Percentiles rank a stretch among this genome's conserved stretches.
phyloP scores from a whole-genome alignment of 2,113 vertebrate species.

The Bagarius yarrelli region DNA sequence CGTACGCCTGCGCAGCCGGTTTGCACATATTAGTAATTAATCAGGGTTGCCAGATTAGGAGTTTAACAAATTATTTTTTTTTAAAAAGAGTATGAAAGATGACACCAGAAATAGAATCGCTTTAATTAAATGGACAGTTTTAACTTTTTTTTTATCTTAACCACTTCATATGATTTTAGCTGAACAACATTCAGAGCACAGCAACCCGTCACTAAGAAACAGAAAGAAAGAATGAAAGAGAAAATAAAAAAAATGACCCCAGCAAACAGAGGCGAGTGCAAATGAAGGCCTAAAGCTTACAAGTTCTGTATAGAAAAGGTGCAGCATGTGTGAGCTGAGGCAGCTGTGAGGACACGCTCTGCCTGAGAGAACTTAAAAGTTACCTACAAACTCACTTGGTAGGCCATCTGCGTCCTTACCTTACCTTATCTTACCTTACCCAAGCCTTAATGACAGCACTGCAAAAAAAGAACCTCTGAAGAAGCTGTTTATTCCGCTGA shows the following conservation, averaged over 20 bases:
- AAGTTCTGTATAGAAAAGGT: neutral
- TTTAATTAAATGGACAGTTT: too few relatives aligned
- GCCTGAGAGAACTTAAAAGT: neutral
- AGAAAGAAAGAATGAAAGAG: neutral
- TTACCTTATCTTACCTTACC: too few relatives aligned
- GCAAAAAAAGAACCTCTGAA: too few relatives aligned
- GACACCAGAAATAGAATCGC: too few relatives aligned
- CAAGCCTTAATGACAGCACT: neutral
- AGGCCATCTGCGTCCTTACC: neutral
- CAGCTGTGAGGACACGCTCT: constrained; percentile 9
- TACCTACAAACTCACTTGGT: neutral
- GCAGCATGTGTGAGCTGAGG: neutral
- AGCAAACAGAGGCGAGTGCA: neutral
- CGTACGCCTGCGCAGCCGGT: too few relatives aligned
- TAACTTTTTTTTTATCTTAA: too few relatives aligned
- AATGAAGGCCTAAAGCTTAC: neutral
- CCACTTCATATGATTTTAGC: too few relatives aligned
- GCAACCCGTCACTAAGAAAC: neutral
- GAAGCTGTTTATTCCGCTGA: neutral
- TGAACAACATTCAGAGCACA: neutral
- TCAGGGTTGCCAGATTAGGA: too few relatives aligned
- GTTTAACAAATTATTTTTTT: too few relatives aligned
- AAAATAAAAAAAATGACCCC: neutral
- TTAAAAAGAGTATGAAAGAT: too few relatives aligned
- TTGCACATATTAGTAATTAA: too few relatives aligned